phyloP scores from a whole-genome alignment of 2,888 invertebrate genomes.

The Coenonympha glycerion region DNA sequence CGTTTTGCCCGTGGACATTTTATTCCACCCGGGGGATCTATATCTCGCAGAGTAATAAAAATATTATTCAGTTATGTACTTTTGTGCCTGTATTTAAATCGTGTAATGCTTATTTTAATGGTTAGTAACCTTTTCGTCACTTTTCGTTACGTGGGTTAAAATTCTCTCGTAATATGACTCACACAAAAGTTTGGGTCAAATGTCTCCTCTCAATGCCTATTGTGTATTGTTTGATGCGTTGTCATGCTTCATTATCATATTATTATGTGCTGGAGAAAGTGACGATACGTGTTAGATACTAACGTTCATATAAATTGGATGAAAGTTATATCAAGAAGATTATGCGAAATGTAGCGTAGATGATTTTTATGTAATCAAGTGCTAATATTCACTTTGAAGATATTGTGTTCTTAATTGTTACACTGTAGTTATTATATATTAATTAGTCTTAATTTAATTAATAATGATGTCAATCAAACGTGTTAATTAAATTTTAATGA shows the following conservation, averaged over 20 bases:
- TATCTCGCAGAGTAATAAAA: slow-evolving; percentile 20
- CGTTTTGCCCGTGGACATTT: slow-evolving; percentile 24
- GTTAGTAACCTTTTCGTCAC: too few species aligned
- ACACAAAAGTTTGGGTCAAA: slow-evolving; percentile 26
- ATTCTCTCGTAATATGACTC: slow-evolving; percentile 3
- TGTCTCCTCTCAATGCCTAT: slow-evolving; percentile 43
- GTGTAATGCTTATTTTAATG: background rate
- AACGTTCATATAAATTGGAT: too few species aligned
- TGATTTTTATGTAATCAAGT: too few species aligned
- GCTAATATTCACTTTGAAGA: too few species aligned
- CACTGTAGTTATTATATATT: too few species aligned
- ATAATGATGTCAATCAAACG: too few species aligned
- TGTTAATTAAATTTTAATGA: too few species aligned
- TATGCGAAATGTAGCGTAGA: too few species aligned
- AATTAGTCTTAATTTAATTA: too few species aligned
- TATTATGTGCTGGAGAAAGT: slow-evolving; percentile 56
- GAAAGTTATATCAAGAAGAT: too few species aligned
- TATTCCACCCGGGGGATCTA: slow-evolving; percentile 21
- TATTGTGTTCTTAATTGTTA: too few species aligned
- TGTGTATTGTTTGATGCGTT: slow-evolving; percentile 51
- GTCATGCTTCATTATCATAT: slow-evolving; percentile 60
- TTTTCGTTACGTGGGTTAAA: background rate
- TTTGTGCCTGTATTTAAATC: background rate
- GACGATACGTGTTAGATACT: slow-evolving; percentile 28
- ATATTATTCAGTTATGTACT: slow-evolving; percentile 13